These are phyloP conservation scores for Caerostris extrusa DNA, from an alignment of 1,140 invertebrate species.

Conservation along the genomic window DNA sequence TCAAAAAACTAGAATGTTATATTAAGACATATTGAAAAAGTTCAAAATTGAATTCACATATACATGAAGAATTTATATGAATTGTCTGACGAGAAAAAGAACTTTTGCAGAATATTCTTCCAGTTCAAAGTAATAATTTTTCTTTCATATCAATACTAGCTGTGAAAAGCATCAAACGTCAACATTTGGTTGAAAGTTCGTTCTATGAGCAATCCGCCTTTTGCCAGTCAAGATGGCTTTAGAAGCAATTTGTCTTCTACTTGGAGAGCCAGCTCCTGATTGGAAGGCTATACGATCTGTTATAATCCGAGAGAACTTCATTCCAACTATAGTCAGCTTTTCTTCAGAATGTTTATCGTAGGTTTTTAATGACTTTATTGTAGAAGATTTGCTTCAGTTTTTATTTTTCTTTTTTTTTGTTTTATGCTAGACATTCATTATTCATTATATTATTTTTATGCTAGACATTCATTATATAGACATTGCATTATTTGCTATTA, in stretches of 20 bases:
- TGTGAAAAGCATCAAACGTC: slow-evolving; percentile 99
- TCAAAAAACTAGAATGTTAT: too few relatives aligned
- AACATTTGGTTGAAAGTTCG: slow-evolving; percentile 98
- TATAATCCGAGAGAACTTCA: slow-evolving; percentile 99
- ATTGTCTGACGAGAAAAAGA: too few relatives aligned
- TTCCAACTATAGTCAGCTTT: slow-evolving; percentile 99
- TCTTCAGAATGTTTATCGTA: slow-evolving; percentile 98
- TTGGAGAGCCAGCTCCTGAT: slow-evolving; percentile 98
- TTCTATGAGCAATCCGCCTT: slow-evolving; percentile 98
- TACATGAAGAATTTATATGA: too few relatives aligned
- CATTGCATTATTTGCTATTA: too few relatives aligned
- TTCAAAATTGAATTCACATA: too few relatives aligned
- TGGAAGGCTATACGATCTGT: slow-evolving; percentile 99
- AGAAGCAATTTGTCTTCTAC: slow-evolving; percentile 98
- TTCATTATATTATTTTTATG: too few relatives aligned
- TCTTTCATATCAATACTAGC: slow-evolving; percentile 84
- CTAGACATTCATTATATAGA: too few relatives aligned
- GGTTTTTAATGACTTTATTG: slow-evolving; percentile 79
- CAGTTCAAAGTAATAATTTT: not conserved
- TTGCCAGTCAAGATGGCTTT: slow-evolving; percentile 97
- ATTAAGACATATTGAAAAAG: too few relatives aligned
- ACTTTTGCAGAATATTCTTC: not conserved
- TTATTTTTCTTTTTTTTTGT: not conserved
- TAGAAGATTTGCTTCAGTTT: not conserved
- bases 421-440: too few relatives aligned